These are phyloP conservation scores for Glaucomys volans DNA, from an alignment of 2,113 vertebrate genomes.

Conservation along the genomic window DNA sequence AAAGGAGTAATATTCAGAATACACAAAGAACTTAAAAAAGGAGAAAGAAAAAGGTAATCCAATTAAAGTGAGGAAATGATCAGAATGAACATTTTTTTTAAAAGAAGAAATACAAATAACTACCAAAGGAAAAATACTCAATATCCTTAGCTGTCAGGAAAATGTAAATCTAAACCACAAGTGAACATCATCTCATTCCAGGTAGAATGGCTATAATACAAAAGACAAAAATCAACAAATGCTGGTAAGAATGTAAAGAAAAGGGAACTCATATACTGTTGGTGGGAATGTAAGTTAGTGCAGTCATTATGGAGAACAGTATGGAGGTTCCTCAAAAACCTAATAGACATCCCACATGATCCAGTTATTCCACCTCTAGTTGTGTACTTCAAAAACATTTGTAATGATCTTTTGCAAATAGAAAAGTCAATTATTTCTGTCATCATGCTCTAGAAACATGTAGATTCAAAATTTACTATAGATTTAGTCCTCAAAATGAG, in stretches of 20 bases:
- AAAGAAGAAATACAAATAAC: no score
- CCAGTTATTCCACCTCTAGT: neutral
- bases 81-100: no score
- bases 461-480: neutral
- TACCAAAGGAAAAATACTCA: no score
- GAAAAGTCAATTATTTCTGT: neutral
- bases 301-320: neutral
- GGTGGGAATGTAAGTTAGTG: neutral
- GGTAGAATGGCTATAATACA: neutral
- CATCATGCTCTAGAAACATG: neutral
- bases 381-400: neutral
- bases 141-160: no score
- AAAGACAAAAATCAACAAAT: neutral
- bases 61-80: neutral
- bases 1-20: neutral
- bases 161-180: no score
- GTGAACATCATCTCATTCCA: neutral
- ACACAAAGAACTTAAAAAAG: neutral
- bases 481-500: neutral
- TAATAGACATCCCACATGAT: neutral
- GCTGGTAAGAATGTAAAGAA: no score
- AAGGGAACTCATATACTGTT: neutral
- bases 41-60: neutral
- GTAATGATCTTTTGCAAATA: neutral
- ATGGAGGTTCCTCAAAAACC: neutral